phyloP scores from a whole-genome alignment of 2,113 vertebrate species.

The Gila orcuttii region DNA sequence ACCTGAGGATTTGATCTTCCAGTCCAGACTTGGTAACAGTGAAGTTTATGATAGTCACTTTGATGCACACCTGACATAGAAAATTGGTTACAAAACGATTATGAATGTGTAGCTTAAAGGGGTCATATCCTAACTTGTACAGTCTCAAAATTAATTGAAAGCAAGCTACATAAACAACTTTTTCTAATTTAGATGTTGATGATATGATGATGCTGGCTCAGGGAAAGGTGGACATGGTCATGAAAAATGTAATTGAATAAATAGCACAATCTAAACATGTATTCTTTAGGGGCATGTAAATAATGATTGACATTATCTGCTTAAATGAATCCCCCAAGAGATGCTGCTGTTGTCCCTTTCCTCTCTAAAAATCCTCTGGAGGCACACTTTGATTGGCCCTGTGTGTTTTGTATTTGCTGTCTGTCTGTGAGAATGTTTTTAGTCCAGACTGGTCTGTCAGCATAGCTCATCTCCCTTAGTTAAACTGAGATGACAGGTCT shows the following conservation, averaged over 20 bases:
- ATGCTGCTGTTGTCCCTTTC: background rate
- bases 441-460: slow-evolving; percentile 4
- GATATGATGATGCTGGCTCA: background rate
- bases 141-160: background rate
- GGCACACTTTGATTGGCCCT: slow-evolving; percentile 17
- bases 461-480: slow-evolving; percentile 4
- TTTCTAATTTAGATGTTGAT: background rate
- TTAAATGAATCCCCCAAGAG: background rate
- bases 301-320: background rate
- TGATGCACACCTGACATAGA: slow-evolving; percentile 85
- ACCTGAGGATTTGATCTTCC: slow-evolving; percentile 89
- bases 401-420: background rate
- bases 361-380: background rate
- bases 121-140: background rate
- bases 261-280: background rate
- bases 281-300: background rate
- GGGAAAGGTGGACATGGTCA: background rate
- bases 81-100: background rate
- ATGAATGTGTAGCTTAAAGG: background rate
- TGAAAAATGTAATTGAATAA: background rate
- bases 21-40: slow-evolving; percentile 87
- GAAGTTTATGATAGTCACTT: slow-evolving; percentile 91
- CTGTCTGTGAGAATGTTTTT: slow-evolving; percentile 6
- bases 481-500: slow-evolving; percentile 24
- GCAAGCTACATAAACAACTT: background rate